A percentile compares a stretch with the other conserved stretches of the same genome.
Conservation (phyloP, 2,797 vertebrate genomes). For the Cirrhinus mrigala region DNA sequence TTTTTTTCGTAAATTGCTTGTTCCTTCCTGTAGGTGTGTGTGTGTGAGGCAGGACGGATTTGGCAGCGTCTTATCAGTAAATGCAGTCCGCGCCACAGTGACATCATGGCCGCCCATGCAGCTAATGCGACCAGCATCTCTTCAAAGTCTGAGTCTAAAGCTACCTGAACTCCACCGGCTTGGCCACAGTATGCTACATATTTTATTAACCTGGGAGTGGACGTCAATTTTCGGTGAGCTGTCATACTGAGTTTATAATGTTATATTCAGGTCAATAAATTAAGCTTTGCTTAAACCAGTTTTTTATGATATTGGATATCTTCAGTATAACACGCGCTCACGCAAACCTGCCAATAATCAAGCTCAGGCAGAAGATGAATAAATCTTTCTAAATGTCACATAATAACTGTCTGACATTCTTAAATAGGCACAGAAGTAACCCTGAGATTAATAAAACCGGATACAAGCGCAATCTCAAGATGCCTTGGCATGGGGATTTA, state of each 20-base stretch:
- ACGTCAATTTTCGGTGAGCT: conserved; percentile 22
- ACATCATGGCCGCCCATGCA: conserved; percentile 59
- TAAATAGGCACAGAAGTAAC: conserved; percentile 51
- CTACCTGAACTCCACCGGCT: conserved; percentile 18
- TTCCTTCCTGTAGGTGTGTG: conserved; percentile 7
- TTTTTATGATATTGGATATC: conserved; percentile 17
- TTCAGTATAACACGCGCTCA: background rate
- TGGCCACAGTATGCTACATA: conserved; percentile 25
- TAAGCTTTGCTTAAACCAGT: conserved; percentile 7
- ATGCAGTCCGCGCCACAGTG: conserved; percentile 64
- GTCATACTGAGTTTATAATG: conserved; percentile 14
- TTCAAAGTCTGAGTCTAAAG: conserved; percentile 13
- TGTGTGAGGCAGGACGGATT: conserved; percentile 58
- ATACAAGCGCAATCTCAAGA: background rate
- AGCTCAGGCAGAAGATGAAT: conserved; percentile 51
- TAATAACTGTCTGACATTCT: conserved; percentile 50
- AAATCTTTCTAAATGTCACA: conserved; percentile 71
- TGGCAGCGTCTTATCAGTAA: conserved; percentile 72
- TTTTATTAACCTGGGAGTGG: conserved; percentile 35
- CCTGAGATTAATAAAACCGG: conserved; percentile 9
- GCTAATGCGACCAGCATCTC: conserved; percentile 48
- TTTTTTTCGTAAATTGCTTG: background rate
- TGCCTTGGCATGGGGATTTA: background rate
- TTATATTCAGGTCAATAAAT: conserved; percentile 32
- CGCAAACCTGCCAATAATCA: conserved; percentile 33